Conservation (phyloP, 2,797 vertebrate genomes). For the Anomalospiza imberbis region DNA sequence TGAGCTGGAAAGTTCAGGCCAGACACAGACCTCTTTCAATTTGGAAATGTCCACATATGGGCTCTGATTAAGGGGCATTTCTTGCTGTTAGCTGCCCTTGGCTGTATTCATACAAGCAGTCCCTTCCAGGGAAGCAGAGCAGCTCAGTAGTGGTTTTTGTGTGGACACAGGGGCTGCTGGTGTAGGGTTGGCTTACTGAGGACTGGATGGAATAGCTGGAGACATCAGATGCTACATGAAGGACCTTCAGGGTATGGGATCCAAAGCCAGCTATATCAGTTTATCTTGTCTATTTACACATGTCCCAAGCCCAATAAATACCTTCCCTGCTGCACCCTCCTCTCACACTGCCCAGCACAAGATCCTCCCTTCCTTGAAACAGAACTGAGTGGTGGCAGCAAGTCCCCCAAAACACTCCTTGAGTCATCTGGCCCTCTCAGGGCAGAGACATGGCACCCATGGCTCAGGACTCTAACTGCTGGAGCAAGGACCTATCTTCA, state of each 20-base stretch:
- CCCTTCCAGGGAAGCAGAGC: neutral
- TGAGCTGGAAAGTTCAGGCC: neutral
- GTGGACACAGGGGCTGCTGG: neutral
- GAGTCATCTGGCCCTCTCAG: neutral
- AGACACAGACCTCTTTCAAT: neutral
- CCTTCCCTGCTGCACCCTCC: neutral
- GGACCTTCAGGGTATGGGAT: neutral
- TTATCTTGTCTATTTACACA: neutral
- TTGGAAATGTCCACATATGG: neutral
- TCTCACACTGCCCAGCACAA: neutral
- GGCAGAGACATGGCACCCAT: accelerated
- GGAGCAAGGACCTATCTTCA: neutral
- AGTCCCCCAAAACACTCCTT: accelerated
- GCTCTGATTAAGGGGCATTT: neutral
- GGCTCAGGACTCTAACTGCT: neutral
- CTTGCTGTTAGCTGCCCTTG: neutral
- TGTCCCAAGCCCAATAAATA: accelerated
- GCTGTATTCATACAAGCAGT: neutral
- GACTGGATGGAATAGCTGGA: neutral
- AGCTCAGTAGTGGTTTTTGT: neutral
- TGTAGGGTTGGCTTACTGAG: neutral
- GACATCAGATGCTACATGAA: neutral
- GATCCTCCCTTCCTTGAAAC: neutral
- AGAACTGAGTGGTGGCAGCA: accelerated
- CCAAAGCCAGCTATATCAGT: neutral